These are phyloP conservation scores for Lutjanus erythropterus DNA, from an alignment of 2,113 vertebrate genomes.

Conservation along the genomic window DNA sequence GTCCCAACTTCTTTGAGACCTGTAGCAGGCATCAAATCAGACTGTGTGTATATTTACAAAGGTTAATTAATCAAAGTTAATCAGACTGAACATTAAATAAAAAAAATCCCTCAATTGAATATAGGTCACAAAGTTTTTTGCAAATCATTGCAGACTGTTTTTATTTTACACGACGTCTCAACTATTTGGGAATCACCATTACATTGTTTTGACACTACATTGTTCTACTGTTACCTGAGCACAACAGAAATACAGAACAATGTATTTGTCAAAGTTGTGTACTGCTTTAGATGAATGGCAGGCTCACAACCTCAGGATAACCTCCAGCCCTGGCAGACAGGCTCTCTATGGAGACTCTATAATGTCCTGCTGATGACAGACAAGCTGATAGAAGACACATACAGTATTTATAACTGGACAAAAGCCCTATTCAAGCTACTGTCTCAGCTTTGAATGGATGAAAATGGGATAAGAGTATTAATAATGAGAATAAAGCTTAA, in stretches of 20 bases:
- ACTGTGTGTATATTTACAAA: too few relatives aligned
- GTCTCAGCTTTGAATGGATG: background rate
- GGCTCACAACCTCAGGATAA: constrained; percentile 24
- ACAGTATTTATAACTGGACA: constrained; percentile 35
- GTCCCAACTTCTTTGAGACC: too few relatives aligned
- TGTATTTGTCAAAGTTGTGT: background rate
- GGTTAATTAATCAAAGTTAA: too few relatives aligned
- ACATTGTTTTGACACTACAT: background rate
- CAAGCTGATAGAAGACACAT: constrained; percentile 17
- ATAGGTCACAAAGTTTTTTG: too few relatives aligned
- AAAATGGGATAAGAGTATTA: background rate
- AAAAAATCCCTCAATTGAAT: too few relatives aligned
- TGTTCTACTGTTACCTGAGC: background rate
- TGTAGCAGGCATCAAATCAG: too few relatives aligned
- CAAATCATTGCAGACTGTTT: too few relatives aligned
- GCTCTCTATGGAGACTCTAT: constrained; percentile 17
- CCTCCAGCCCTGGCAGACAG: background rate
- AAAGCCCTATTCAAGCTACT: constrained; percentile 7
- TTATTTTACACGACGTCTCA: too few relatives aligned
- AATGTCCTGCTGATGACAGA: constrained; percentile 47
- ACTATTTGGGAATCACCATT: too few relatives aligned
- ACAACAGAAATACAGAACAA: background rate
- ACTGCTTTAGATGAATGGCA: background rate
- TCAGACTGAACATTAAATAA: too few relatives aligned
- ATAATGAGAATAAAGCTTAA: background rate